These are phyloP conservation scores for Catharus minimus DNA, from an alignment of 2,113 vertebrate genomes.

Conservation along the genomic window DNA sequence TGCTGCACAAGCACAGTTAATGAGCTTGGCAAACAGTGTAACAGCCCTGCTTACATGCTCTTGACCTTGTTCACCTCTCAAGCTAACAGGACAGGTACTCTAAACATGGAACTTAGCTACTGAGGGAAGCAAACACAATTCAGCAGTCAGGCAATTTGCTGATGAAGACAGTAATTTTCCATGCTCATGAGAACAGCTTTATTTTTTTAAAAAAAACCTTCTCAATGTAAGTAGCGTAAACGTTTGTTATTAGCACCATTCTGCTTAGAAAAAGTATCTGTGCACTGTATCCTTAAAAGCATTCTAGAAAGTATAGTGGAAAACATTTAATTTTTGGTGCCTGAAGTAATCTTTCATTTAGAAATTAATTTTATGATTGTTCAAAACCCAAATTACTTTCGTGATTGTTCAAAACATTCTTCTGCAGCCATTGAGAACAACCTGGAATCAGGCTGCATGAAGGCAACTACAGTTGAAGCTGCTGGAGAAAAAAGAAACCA, in stretches of 20 bases:
- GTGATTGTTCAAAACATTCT: not conserved
- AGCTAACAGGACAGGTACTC: not conserved
- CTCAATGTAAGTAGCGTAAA: not conserved
- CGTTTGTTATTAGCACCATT: not conserved
- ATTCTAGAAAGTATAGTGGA: not conserved
- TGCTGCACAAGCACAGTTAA: not conserved
- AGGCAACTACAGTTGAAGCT: not conserved
- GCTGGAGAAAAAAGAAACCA: not conserved
- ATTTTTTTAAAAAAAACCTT: not conserved
- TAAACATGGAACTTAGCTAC: not conserved
- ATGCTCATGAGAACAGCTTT: not conserved
- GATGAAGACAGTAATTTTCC: not conserved
- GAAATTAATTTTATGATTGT: not conserved
- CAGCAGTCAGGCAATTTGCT: not conserved
- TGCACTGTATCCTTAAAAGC: not conserved
- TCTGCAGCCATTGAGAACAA: not conserved
- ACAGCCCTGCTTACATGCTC: not conserved
- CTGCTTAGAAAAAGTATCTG: not conserved
- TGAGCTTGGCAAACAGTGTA: not conserved
- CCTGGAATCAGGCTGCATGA: not conserved
- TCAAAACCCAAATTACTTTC: not conserved
- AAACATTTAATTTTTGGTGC: not conserved
- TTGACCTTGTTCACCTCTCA: not conserved
- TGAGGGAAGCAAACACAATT: not conserved
- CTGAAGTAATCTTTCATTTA: not conserved